Evolutionary conservation across 2,113 vertebrate species (phyloP), one percentile per base, ranked within the genome.

Genomic region (Pelodiscus sinensis): DNA sequence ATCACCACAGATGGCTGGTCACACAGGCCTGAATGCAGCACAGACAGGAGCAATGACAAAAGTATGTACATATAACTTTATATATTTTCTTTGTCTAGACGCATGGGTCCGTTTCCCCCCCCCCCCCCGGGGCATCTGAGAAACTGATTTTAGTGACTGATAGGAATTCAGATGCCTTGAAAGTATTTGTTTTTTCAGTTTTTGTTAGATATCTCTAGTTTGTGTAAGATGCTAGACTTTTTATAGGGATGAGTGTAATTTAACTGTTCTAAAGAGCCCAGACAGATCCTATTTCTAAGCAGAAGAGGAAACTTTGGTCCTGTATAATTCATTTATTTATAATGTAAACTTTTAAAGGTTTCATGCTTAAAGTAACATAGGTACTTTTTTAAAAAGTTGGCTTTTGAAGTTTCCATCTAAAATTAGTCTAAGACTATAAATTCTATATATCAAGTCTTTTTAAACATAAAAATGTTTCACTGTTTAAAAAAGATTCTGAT

Each of bases 11-110:
- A 98, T 99, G 98, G 97, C 98, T 38, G 91, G 98, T 78, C 99
- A 99, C 82, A 96, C 98, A 6, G 94, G 98, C 55, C 94, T 99
- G 97, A 99, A 98, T 93, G 95, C 98, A 44, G 98, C 99, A 81
- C 99, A 99, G 98, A 97, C 98, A 79, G 99, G 99, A 98, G 98
- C 98, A 97, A 98, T 99, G 97, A 97, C 98, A 94, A 99, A 99
- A 98, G 99, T 99, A 97, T 97, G 99, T 98, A 75, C 73, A 62
- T 79, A 16, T 19, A 2, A 78, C 85, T 93, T 90, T 24, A n/a
- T 83, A 2, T 86, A 14, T 84, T 89, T 44, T 44, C 56, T 89
- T 83, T 62, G 75, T 73, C 8, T 91, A 5, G 75, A 85, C 81
- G 22, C 16, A 89, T 92, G 10, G 44, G 12, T 50, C 50, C n/a